A percentile compares a stretch with the other conserved stretches of the same genome.
Evolutionary conservation across 2,888 invertebrate species (phyloP).

Genomic region (Caenorhabditis plicata): DNA sequence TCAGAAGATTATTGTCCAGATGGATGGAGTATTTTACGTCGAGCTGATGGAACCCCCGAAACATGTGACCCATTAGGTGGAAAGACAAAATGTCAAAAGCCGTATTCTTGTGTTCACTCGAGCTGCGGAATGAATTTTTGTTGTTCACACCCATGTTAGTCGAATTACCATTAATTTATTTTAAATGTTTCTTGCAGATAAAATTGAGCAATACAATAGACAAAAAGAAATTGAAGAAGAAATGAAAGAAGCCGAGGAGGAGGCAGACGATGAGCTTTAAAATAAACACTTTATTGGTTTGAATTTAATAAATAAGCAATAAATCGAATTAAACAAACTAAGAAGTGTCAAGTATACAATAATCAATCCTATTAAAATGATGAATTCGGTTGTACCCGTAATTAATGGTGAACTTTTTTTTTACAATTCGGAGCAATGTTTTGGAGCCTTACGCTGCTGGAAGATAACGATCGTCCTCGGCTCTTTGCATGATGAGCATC

Average conservation of each 20-base stretch:
- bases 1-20: slow-evolving; percentile 56
- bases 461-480: slow-evolving; percentile 43
- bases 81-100: slow-evolving; percentile 54
- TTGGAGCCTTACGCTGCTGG: slow-evolving; percentile 36
- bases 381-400: too few species aligned
- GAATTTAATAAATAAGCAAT: too few species aligned
- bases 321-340: too few species aligned
- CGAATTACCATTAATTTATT: background rate
- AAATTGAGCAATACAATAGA: slow-evolving; percentile 22
- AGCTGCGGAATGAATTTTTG: slow-evolving; percentile 58
- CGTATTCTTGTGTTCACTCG: slow-evolving; percentile 55
- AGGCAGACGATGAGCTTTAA: slow-evolving; percentile 20
- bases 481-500: slow-evolving; percentile 36
- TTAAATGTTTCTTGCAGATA: slow-evolving; percentile 9
- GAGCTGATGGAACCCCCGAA: slow-evolving; percentile 45
- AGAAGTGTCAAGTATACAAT: too few species aligned
- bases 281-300: background rate
- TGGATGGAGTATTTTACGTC: slow-evolving; percentile 50
- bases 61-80: slow-evolving; percentile 53
- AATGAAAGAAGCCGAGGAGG: slow-evolving; percentile 25
- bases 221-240: slow-evolving; percentile 30
- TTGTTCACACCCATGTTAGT: slow-evolving; percentile 53
- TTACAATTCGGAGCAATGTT: too few species aligned
- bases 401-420: too few species aligned
- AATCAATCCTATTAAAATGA: too few species aligned